Evolutionary conservation across 2,888 invertebrate genomes (phyloP), one percentile per base, ranked within the genome.

Genomic region (Lycocerus yunnanus): DNA sequence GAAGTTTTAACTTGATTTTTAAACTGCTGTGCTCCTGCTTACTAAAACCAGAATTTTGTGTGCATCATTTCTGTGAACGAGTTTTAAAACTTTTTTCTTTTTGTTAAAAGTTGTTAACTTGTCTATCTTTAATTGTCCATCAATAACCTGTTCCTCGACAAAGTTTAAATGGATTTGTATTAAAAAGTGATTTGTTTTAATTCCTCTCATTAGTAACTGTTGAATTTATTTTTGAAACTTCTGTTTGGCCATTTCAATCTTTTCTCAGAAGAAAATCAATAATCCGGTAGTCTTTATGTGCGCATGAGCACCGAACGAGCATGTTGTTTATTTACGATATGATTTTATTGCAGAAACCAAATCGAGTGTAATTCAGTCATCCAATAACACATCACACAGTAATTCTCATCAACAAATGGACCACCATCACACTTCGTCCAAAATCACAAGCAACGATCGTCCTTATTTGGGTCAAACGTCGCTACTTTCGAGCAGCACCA

Each of bases 381-480:
- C n/a, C n/a, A 78, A 75, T 73, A 68, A 68, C 20, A 20, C 78
- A 27, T 61, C 78, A 15, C 78, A 76, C 66, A 75, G 69, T 27
- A 72, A 71, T 13, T 70, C 78, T 14, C 77, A 77, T 21, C 77
- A 77, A 14, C 75, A 76, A 69, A 24, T 69, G 14, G 75, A 77
- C 27, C 43, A 43, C 43, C 74, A 74, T 68, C 72, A 72, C 15
- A 20, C 68, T 58, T 69, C 78, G 20, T 71, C 76, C 15, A 74
- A 72, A 74, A 67, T 15, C 15, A 66, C 78, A 15, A 77, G 83
- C 3, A 81, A 83, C 11, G 85, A 88, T 27, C 83, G 88, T 14
- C 89, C 89, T 0, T 90, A 89, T 83, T 85, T 91, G 59, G 91
- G 90, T 1, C 91, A 91, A 82, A 90, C 90, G 16, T 89, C 90